Percentiles rank a stretch among this genome's conserved stretches.
These are phyloP conservation scores for Rhinopithecus roxellana DNA, from an alignment of 2,113 vertebrate genomes.

Conservation along the genomic window DNA sequence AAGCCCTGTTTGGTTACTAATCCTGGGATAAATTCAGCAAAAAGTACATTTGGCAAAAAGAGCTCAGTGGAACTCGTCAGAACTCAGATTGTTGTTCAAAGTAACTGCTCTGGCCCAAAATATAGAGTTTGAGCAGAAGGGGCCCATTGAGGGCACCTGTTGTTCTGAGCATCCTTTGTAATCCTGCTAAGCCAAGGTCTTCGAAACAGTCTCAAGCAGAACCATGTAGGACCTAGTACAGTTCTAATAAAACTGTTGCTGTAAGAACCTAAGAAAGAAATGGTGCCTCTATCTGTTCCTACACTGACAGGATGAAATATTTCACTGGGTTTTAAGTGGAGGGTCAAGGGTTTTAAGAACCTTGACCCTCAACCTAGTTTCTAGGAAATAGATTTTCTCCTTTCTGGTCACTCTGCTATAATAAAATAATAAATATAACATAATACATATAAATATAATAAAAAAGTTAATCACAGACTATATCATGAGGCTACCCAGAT, in stretches of 20 bases:
- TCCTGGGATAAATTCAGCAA: background rate
- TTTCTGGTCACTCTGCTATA: background rate
- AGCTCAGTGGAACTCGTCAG: background rate
- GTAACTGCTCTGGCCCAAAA: background rate
- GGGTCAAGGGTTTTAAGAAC: background rate
- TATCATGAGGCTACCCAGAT: background rate
- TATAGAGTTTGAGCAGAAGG: background rate
- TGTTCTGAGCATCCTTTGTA: background rate
- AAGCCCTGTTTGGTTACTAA: background rate
- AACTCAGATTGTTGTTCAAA: background rate
- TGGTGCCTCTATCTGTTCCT: background rate
- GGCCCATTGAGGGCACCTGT: background rate
- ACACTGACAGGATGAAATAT: background rate
- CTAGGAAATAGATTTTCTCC: conserved; percentile 16
- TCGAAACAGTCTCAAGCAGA: background rate
- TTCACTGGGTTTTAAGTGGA: background rate
- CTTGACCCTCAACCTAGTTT: background rate
- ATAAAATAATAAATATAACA: no score
- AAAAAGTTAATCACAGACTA: background rate
- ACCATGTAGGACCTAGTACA: background rate
- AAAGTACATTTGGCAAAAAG: background rate
- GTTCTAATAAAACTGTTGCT: background rate
- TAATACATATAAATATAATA: no score
- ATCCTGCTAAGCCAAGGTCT: background rate
- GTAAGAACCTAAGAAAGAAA: background rate